These are phyloP conservation scores for Carduelis carduelis DNA, from an alignment of 2,797 vertebrate genomes.

Conservation along the genomic window DNA sequence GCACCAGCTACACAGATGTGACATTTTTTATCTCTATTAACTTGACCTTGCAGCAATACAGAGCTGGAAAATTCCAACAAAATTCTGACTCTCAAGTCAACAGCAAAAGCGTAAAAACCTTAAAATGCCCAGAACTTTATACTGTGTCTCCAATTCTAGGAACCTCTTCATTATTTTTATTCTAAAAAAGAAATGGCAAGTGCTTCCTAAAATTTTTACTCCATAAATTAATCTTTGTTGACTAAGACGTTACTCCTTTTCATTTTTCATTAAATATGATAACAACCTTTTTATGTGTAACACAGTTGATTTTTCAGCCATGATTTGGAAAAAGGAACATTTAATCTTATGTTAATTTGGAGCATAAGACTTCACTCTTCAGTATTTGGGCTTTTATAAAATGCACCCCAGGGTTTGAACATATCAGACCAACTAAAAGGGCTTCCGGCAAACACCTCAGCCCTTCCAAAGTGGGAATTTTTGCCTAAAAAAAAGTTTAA, in stretches of 20 bases:
- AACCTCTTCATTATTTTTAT: background rate
- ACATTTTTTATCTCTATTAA: slow-evolving; percentile 32
- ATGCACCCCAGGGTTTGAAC: background rate
- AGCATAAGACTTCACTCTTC: background rate
- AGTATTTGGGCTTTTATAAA: background rate
- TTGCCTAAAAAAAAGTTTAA: background rate
- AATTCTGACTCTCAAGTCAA: background rate
- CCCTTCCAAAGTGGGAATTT: background rate
- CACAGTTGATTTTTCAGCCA: fast-evolving
- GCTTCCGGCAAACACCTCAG: background rate
- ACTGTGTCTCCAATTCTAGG: background rate
- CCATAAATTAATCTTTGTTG: background rate
- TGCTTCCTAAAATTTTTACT: background rate
- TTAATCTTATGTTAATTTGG: background rate
- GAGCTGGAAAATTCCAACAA: background rate
- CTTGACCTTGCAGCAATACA: background rate
- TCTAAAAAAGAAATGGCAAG: background rate
- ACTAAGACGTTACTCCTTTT: background rate
- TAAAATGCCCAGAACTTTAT: background rate
- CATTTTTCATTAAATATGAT: background rate
- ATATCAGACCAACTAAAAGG: background rate
- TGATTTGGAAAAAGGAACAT: background rate
- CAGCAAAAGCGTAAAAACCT: background rate
- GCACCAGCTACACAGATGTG: slow-evolving; percentile 13
- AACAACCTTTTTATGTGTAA: background rate